Percentiles rank a stretch among this genome's conserved stretches.
These are phyloP conservation scores for Anastrepha ludens DNA, from an alignment of 1,140 invertebrate species.

Conservation along the genomic window DNA sequence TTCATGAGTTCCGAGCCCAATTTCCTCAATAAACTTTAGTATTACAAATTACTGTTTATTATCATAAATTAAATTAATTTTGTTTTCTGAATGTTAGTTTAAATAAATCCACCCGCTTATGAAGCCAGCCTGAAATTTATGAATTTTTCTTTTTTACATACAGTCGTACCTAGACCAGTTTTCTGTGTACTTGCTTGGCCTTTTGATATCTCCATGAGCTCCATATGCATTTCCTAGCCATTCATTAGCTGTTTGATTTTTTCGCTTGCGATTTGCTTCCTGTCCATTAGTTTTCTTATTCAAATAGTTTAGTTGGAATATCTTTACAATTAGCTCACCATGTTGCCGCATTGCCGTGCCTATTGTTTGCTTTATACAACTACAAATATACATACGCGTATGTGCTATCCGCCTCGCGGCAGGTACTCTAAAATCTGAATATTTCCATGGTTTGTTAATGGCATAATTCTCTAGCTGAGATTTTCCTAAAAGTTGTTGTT, in stretches of 20 bases:
- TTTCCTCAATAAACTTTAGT: too few relatives aligned
- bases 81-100: too few relatives aligned
- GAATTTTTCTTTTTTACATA: neutral
- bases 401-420: neutral
- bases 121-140: neutral
- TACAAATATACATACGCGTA: neutral
- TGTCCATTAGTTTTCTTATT: conserved; percentile 5
- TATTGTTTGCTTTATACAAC: conserved; percentile 9
- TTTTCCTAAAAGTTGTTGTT: neutral
- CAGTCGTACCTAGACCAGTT: neutral
- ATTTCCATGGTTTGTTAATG: conserved; percentile 9
- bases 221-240: conserved; percentile 37
- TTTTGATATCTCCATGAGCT: neutral
- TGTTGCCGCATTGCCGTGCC: neutral
- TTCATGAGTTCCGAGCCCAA: too few relatives aligned
- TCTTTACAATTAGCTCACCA: neutral
- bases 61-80: too few relatives aligned
- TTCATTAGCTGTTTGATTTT: neutral
- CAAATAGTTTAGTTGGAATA: neutral
- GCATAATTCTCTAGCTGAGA: neutral
- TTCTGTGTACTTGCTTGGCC: neutral
- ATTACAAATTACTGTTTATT: too few relatives aligned
- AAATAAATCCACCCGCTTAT: neutral
- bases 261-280: conserved; percentile 25
- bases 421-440: neutral